phyloP scores from a whole-genome alignment of 2,113 vertebrate genomes.

The Neotoma lepida region DNA sequence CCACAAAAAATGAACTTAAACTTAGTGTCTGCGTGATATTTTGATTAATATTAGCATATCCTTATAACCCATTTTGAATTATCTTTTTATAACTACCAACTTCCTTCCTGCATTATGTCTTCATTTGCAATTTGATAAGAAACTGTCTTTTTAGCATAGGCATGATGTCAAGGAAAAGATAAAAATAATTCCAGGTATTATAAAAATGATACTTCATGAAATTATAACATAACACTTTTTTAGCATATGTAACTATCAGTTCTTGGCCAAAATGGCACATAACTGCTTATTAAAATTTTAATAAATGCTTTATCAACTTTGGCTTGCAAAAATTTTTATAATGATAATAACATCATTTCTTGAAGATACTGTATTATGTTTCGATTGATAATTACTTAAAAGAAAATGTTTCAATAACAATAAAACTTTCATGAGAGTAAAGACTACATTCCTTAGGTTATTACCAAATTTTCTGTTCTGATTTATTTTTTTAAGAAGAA shows the following conservation, averaged over 20 bases:
- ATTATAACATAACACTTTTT: neutral
- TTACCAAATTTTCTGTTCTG: neutral
- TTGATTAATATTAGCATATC: constrained; percentile 50
- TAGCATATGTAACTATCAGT: neutral
- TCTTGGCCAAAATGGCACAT: neutral
- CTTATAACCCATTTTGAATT: constrained; percentile 13
- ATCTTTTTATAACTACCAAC: constrained; percentile 40
- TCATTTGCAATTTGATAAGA: constrained; percentile 39
- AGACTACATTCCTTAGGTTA: neutral
- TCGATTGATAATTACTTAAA: constrained; percentile 13
- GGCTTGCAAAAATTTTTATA: neutral
- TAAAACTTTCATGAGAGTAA: neutral
- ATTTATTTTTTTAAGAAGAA: neutral
- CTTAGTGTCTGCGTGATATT: neutral
- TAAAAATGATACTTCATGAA: constrained; percentile 7
- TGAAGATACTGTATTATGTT: neutral
- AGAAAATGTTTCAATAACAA: neutral
- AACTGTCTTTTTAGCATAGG: neutral
- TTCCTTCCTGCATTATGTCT: neutral
- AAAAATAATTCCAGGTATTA: constrained; percentile 52
- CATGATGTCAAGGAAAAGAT: constrained; percentile 27
- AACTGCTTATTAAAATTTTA: constrained; percentile 22
- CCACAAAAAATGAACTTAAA: constrained; percentile 14
- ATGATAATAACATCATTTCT: neutral
- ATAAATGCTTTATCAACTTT: neutral